Conservation (phyloP, 2,797 vertebrate genomes). For the Mustela erminea region DNA sequence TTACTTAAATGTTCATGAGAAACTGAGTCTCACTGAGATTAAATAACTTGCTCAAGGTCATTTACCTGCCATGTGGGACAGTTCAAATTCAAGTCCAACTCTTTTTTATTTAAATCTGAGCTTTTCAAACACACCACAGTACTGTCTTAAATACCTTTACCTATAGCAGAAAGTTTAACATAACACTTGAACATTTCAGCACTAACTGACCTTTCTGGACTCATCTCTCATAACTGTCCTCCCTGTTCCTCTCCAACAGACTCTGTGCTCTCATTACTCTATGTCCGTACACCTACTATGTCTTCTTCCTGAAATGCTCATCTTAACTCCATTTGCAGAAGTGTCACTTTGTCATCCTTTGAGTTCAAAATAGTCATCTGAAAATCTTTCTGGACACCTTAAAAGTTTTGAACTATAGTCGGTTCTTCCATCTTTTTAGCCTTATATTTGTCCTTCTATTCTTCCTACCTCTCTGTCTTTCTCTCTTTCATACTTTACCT, state of each 20-base stretch:
- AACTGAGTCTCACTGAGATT: neutral
- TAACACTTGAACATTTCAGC: neutral
- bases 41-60: neutral
- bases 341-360: neutral
- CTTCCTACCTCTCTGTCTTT: neutral
- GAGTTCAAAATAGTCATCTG: neutral
- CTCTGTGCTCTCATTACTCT: neutral
- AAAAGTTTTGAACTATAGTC: neutral
- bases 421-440: neutral
- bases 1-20: conserved; percentile 27
- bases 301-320: neutral
- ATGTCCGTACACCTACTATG: neutral
- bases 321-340: neutral
- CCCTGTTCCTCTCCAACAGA: neutral
- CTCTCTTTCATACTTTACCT: neutral
- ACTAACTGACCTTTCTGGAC: neutral
- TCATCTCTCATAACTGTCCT: neutral
- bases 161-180: neutral
- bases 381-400: neutral
- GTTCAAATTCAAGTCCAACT: neutral
- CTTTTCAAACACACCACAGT: neutral
- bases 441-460: neutral
- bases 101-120: neutral
- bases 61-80: neutral
- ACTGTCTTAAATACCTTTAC: neutral